A percentile compares a stretch with the other conserved stretches of the same genome.
phyloP scores from a whole-genome alignment of 2,888 invertebrate species.

The Leucozona laternaria region DNA sequence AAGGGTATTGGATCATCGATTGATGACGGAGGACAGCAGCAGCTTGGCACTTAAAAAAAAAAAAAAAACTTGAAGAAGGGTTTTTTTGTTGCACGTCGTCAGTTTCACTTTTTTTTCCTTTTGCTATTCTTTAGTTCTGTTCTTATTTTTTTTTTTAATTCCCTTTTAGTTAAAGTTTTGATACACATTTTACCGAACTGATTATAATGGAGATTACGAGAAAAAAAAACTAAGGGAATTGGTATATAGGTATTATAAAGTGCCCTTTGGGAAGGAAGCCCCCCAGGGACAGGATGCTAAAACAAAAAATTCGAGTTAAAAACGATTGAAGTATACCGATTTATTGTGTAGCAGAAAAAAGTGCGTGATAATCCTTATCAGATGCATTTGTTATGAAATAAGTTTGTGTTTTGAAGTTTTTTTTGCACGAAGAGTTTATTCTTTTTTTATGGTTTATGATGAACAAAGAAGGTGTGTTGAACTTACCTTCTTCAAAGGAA shows the following conservation, averaged over 20 bases:
- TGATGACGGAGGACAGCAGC: slow-evolving; percentile 53
- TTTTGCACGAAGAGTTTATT: neutral
- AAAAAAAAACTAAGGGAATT: neutral
- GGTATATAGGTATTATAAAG: neutral
- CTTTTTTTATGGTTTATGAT: neutral
- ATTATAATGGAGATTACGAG: slow-evolving; percentile 8
- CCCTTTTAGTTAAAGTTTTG: slow-evolving; percentile 10
- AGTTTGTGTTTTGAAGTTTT: neutral
- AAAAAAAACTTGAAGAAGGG: slow-evolving; percentile 31
- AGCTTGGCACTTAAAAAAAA: slow-evolving; percentile 37
- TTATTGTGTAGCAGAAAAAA: slow-evolving; percentile 53
- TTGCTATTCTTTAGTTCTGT: neutral
- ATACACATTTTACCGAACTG: slow-evolving; percentile 27
- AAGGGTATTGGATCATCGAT: slow-evolving; percentile 59
- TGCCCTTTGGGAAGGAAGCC: slow-evolving; percentile 5
- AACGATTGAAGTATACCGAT: slow-evolving; percentile 67
- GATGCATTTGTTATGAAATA: slow-evolving; percentile 26
- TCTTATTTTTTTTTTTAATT: neutral
- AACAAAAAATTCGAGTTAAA: neutral
- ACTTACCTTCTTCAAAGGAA: neutral
- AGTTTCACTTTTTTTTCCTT: slow-evolving; percentile 38
- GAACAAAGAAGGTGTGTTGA: neutral
- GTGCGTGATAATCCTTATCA: slow-evolving; percentile 43
- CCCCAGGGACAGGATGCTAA: slow-evolving; percentile 27
- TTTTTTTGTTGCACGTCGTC: slow-evolving; percentile 22